Conservation (phyloP, 2,797 vertebrate species). For the Squalus acanthias region DNA sequence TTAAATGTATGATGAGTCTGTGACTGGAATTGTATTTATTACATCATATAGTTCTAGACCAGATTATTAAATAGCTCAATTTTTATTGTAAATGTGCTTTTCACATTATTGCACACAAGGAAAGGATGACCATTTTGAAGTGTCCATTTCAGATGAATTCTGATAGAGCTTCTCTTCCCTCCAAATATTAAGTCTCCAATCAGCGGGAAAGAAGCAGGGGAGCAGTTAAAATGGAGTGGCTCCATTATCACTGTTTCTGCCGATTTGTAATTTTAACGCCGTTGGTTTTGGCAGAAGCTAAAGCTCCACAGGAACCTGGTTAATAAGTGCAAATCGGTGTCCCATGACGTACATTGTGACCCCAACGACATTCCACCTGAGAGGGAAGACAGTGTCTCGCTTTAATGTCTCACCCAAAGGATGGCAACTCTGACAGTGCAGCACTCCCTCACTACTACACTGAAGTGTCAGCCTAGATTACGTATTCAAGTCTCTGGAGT, state of each 20-base stretch:
- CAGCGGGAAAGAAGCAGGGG: background rate
- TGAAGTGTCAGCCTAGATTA: no score
- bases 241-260: background rate
- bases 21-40: conserved; percentile 33
- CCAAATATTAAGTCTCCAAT: background rate
- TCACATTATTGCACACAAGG: background rate
- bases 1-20: conserved; percentile 1
- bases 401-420: no score
- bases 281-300: background rate
- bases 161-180: background rate
- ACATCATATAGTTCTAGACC: background rate
- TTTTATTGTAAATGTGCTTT: conserved; percentile 13
- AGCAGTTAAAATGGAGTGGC: background rate
- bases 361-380: background rate
- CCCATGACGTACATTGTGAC: background rate
- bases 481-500: no score
- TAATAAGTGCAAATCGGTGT: background rate
- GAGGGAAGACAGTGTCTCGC: no score
- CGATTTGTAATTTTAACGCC: background rate
- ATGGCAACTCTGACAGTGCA: no score
- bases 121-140: background rate
- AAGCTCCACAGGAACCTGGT: no score
- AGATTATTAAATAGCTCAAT: conserved; percentile 29
- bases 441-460: no score
- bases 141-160: background rate